phyloP scores from a whole-genome alignment of 2,113 vertebrate genomes.

The Gallinago jamesoni region DNA sequence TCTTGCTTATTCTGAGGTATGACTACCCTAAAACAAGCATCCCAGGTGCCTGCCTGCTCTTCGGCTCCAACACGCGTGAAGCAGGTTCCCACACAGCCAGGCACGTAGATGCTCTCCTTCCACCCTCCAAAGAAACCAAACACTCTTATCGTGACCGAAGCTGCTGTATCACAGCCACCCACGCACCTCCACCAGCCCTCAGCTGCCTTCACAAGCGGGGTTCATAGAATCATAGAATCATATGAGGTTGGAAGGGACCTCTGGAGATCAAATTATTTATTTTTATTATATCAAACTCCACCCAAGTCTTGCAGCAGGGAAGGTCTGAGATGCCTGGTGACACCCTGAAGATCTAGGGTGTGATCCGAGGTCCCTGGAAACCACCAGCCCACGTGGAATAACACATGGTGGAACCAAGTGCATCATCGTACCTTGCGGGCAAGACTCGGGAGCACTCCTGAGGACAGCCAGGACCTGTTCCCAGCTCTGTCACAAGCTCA shows the following conservation, averaged over 20 bases:
- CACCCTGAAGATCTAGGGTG: neutral
- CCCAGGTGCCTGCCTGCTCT: neutral
- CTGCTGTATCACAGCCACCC: neutral
- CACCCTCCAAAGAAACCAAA: neutral
- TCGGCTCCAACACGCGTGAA: neutral
- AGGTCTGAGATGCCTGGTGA: neutral
- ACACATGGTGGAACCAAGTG: accelerated
- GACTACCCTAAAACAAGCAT: neutral
- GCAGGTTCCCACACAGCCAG: neutral
- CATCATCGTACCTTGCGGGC: accelerated
- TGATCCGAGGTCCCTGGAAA: neutral
- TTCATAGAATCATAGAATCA: no score
- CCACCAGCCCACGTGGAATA: neutral
- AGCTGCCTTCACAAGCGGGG: neutral
- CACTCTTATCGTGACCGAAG: accelerated
- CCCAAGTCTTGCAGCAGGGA: neutral
- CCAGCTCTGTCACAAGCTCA: neutral
- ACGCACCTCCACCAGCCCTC: neutral
- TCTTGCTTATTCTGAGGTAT: neutral
- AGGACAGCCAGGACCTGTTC: neutral
- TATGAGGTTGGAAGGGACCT: no score
- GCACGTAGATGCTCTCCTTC: neutral
- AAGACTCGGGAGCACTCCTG: accelerated
- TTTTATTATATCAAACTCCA: neutral
- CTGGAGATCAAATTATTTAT: neutral